phyloP scores from a whole-genome alignment of 2,797 vertebrate genomes.

The Anas flavirostris region DNA sequence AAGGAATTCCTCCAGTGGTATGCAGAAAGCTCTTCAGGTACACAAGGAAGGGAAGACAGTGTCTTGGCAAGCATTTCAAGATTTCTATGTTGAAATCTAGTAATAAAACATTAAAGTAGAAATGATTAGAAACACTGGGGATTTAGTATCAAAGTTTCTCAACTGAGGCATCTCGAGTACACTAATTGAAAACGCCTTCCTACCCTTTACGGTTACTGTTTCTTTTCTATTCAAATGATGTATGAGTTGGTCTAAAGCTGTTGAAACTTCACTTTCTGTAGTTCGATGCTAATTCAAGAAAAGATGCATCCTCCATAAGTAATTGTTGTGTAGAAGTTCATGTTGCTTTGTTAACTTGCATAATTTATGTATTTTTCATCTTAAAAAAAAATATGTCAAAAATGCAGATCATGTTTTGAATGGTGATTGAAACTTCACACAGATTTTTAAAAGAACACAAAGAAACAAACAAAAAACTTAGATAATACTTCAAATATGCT shows the following conservation, averaged over 20 bases:
- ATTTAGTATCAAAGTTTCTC: not conserved
- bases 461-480: not conserved
- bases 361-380: not conserved
- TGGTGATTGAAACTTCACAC: not conserved
- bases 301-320: not conserved
- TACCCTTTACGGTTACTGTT: not conserved
- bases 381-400: not conserved
- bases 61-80: not conserved
- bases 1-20: not conserved
- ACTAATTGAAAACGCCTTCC: not conserved
- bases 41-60: not conserved
- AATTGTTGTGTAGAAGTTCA: not conserved
- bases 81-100: not conserved
- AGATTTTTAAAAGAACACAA: not conserved
- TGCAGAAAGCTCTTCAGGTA: not conserved
- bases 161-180: not conserved
- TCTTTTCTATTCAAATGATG: not conserved
- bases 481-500: not conserved
- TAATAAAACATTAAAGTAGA: not conserved
- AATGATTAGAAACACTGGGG: not conserved
- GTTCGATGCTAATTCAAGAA: not conserved
- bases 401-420: not conserved
- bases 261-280: not conserved
- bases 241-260: not conserved
- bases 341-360: not conserved